phyloP scores from a whole-genome alignment of 2,797 vertebrate genomes.

The Onychomys leucogaster region DNA sequence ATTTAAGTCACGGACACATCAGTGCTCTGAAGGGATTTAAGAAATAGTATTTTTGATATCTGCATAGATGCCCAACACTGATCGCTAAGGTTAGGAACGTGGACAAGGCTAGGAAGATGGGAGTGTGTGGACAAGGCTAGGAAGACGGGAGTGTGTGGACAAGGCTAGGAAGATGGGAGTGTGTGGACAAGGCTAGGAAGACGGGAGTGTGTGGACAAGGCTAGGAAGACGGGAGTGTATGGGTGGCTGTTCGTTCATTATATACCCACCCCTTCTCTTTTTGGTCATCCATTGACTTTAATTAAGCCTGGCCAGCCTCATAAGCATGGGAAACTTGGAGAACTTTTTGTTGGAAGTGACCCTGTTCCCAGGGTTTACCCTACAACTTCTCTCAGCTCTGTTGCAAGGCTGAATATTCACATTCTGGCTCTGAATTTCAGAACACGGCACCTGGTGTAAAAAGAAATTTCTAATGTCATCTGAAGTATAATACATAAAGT shows the following conservation, averaged over 20 bases:
- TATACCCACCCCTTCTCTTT: constrained; percentile 26
- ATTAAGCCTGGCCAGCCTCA: constrained; percentile 83
- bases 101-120: constrained; percentile 10
- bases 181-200: constrained; percentile 12
- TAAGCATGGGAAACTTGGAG: constrained; percentile 85
- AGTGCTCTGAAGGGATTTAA: not conserved
- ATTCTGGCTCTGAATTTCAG: constrained; percentile 80
- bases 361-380: constrained; percentile 80
- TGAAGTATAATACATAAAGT: constrained; percentile 79
- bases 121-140: not conserved
- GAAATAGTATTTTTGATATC: constrained; percentile 25
- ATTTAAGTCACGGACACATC: not conserved
- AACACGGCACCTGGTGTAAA: constrained; percentile 85
- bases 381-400: constrained; percentile 75
- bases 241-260: constrained; percentile 59
- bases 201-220: constrained; percentile 16
- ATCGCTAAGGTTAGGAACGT: constrained; percentile 70
- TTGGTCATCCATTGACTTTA: constrained; percentile 83
- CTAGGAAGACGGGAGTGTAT: not conserved
- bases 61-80: constrained; percentile 39
- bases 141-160: constrained; percentile 21
- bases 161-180: not conserved
- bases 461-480: constrained; percentile 82
- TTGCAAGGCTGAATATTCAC: constrained; percentile 74
- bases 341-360: constrained; percentile 83